Base-by-base conservation (phyloP, 2,113 vertebrate genomes). In the Ia io region DNA sequence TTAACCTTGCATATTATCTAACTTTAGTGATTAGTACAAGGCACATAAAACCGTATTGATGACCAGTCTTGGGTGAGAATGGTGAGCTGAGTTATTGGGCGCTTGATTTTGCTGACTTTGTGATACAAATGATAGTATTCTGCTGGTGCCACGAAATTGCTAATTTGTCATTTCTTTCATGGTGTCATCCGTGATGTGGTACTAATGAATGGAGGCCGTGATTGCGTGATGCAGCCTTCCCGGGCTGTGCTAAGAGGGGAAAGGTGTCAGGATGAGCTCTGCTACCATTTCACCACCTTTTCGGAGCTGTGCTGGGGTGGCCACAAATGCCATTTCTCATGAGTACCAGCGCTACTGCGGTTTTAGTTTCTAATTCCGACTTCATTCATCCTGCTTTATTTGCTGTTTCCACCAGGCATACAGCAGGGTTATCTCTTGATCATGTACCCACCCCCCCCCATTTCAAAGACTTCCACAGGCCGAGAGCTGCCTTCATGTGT, bases 1-100 rank as follows among this genome's bases (percentile, higher is more conserved):
- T 99, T 99, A 99, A 99, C 98, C 98, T 98, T 98, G 98, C 98
- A 90, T 98, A 98, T 98, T 98, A 99, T 99, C 98, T 98, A 98
- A 98, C 98, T 98, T 98, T 98, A 98, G 99, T 98, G 99, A 99
- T 99, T 99, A 99, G 98, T 98, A 97, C 98, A 96, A 97, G 96
- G 98, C 97, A 98, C 98, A 98, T 98, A 98, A 99, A 98, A 98
- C 97, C 85, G 65, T 98, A 98, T 98, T 98, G 98, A 99, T 98
- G 98, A 97, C 97, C 88, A 74, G 94, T 96, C 96, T 94, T 91
- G 96, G 97, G 94, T 97, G 97, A 98, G 98, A 98, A 98, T 97
- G 97, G 97, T 77, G 88, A 91, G 96, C 97, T 98, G 98, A 99
- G 93, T 98, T 99, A 99, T 98, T 97, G 98, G 98, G 97, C 96